Conservation (phyloP, 1,140 invertebrate genomes). For the Caerostris extrusa region DNA sequence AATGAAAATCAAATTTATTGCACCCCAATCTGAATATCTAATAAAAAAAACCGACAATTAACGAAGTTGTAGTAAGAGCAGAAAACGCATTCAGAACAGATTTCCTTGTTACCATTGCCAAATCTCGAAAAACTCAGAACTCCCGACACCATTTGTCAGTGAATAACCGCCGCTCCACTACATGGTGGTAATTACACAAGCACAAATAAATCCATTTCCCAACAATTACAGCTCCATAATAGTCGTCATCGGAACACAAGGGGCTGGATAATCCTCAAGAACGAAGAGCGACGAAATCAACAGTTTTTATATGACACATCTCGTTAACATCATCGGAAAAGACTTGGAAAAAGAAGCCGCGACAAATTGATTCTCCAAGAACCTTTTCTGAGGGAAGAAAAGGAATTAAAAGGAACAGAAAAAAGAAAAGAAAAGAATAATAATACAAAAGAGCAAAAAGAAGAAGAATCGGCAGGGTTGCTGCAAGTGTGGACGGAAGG, state of each 20-base stretch:
- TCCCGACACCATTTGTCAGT: not conserved
- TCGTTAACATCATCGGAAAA: conserved; percentile 26
- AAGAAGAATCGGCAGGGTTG: not conserved
- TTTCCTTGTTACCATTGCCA: not conserved
- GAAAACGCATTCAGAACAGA: conserved; percentile 8
- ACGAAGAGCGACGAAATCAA: conserved; percentile 38
- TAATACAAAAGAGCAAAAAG: not conserved
- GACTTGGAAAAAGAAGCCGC: conserved; percentile 19
- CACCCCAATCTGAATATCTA: too few relatives aligned
- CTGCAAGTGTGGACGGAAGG: not conserved
- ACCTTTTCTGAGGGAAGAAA: not conserved
- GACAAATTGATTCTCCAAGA: conserved; percentile 55
- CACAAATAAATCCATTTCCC: conserved; percentile 53
- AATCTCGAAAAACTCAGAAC: not conserved
- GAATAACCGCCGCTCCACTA: not conserved
- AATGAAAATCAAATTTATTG: too few relatives aligned
- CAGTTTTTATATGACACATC: conserved; percentile 59
- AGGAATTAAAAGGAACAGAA: conserved; percentile 15
- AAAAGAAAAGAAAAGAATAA: not conserved
- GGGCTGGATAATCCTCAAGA: not conserved
- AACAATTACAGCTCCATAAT: conserved; percentile 42
- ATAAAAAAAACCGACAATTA: too few relatives aligned
- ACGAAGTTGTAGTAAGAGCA: too few relatives aligned
- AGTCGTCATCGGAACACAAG: not conserved
- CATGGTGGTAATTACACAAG: conserved; percentile 22